Evolutionary conservation across 1,140 invertebrate genomes (phyloP).

Genomic region (Dendroctonus ponderosae): DNA sequence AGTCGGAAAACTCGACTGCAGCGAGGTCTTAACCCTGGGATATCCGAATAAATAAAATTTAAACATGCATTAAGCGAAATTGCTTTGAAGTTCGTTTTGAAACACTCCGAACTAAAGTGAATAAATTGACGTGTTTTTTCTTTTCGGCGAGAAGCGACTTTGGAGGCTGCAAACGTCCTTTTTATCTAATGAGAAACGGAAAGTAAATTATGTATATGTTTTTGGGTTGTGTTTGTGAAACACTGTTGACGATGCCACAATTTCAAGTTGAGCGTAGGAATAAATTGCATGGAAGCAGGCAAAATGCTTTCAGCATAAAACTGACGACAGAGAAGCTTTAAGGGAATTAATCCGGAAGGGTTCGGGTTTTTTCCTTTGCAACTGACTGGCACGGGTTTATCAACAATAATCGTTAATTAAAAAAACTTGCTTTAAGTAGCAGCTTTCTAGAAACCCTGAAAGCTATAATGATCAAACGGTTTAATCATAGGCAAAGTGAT

Average conservation of each 20-base stretch:
- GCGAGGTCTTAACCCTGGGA: slow-evolving; percentile 15
- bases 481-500: slow-evolving; percentile 3
- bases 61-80: slow-evolving; percentile 28
- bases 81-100: slow-evolving; percentile 27
- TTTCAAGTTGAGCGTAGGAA: slow-evolving; percentile 9
- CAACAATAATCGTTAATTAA: too few species aligned
- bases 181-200: slow-evolving; percentile 20
- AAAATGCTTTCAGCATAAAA: neutral
- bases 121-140: slow-evolving; percentile 21
- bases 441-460: too few species aligned
- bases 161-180: slow-evolving; percentile 9
- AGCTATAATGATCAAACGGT: neutral
- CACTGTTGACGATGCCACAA: slow-evolving; percentile 6
- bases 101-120: slow-evolving; percentile 19
- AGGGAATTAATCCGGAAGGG: too few species aligned
- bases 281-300: slow-evolving; percentile 12
- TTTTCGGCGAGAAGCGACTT: neutral
- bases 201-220: slow-evolving; percentile 20
- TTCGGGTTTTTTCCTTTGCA: too few species aligned
- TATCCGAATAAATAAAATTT: slow-evolving; percentile 27
- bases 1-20: slow-evolving; percentile 7
- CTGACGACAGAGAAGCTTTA: neutral
- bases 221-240: slow-evolving; percentile 14
- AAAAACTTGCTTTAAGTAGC: too few species aligned
- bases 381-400: too few species aligned